Conservation (phyloP, 2,113 vertebrate genomes). For the Dicrurus megarhynchus region DNA sequence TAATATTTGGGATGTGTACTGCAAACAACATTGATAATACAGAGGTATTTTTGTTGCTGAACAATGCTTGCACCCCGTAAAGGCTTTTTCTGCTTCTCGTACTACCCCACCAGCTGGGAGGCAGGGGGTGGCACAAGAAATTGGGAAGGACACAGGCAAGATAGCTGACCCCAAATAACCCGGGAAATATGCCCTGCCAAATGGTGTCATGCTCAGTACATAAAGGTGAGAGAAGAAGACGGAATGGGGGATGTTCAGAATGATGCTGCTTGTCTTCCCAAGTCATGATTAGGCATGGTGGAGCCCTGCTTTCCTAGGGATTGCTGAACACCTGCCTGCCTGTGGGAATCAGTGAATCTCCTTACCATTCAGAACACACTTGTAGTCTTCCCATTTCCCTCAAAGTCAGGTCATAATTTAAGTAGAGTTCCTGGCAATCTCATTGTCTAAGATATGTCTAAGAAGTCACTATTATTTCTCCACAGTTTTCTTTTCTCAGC, state of each 20-base stretch:
- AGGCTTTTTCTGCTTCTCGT: accelerated
- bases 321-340: background rate
- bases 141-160: background rate
- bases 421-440: background rate
- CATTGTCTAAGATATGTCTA: background rate
- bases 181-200: no score
- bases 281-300: no score
- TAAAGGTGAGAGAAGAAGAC: background rate
- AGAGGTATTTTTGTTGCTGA: background rate
- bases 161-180: no score
- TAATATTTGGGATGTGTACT: background rate
- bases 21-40: background rate
- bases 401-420: background rate
- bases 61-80: background rate
- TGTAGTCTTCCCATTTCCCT: background rate
- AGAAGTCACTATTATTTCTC: background rate
- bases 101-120: background rate
- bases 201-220: background rate
- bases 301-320: background rate
- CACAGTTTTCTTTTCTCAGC: background rate
- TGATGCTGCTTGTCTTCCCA: background rate
- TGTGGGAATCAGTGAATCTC: background rate
- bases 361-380: background rate
- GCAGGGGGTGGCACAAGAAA: background rate
- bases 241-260: background rate